A percentile compares a stretch with the other conserved stretches of the same genome.
Evolutionary conservation across 2,888 invertebrate genomes (phyloP).

Genomic region (Pyrochroa serraticornis): DNA sequence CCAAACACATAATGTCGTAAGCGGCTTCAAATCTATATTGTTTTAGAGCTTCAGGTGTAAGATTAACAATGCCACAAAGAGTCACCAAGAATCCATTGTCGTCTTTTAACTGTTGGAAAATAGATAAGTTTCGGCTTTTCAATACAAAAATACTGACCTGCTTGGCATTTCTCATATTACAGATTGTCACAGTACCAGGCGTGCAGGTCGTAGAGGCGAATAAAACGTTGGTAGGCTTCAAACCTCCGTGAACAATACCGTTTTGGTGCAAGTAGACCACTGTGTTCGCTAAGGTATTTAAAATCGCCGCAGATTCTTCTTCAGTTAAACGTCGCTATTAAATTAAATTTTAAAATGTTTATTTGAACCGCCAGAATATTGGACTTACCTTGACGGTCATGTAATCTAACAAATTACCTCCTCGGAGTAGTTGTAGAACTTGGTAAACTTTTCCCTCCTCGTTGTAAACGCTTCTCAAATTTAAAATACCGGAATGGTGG

Average conservation of each 20-base stretch:
- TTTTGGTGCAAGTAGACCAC: slow-evolving; percentile 94
- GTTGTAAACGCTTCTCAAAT: slow-evolving; percentile 85
- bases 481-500: slow-evolving; percentile 93
- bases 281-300: slow-evolving; percentile 84
- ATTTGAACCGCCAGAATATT: too few species aligned
- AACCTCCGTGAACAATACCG: slow-evolving; percentile 88
- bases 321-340: slow-evolving; percentile 78
- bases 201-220: slow-evolving; percentile 85
- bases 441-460: slow-evolving; percentile 88
- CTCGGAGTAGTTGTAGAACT: slow-evolving; percentile 90
- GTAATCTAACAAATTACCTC: slow-evolving; percentile 94
- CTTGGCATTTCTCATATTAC: slow-evolving; percentile 98
- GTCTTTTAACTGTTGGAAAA: slow-evolving; percentile 51
- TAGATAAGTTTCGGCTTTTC: not conserved
- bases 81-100: slow-evolving; percentile 90
- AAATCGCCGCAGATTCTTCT: slow-evolving; percentile 88
- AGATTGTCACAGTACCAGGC: slow-evolving; percentile 89
- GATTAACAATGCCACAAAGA: slow-evolving; percentile 98
- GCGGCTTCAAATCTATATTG: slow-evolving; percentile 98
- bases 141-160: slow-evolving; percentile 76
- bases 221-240: slow-evolving; percentile 97
- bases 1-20: slow-evolving; percentile 99
- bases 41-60: slow-evolving; percentile 96
- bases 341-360: slow-evolving; percentile 2
- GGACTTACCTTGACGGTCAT: slow-evolving; percentile 68